Evolutionary conservation across 2,797 vertebrate genomes (phyloP), one percentile per base, ranked within the genome.

Genomic region (Calcarius lapponicus): DNA sequence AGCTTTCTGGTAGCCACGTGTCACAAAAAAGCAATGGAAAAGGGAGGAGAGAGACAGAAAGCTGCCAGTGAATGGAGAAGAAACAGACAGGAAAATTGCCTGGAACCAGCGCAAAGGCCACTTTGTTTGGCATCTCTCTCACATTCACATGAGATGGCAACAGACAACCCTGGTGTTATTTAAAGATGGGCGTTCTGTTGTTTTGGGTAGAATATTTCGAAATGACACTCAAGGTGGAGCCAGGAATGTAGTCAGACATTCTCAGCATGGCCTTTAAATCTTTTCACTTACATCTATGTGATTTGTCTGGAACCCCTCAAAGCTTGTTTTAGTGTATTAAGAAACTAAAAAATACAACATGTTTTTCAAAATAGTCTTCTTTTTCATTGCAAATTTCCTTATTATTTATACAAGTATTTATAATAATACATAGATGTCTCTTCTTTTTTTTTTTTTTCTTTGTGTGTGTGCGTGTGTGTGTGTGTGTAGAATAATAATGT

Each of bases 1-100:
- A 24, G 24, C 21, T 61, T 81, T 45, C 58, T 50, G 15, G 15
- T 17, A 67, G 13, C 24, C 29, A 32, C 0, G 0, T 38, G n/a
- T 56, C 3, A 6, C 36, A 71, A 80, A 71, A 16, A 16, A 66
- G 8, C 29, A 53, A 14, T 1, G 5, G 16, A 66, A 83, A 28
- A 62, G 2, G 4, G 14, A 51, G 8, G 7, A 40, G 19, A 50
- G 24, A 74, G 7, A 10, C 6, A 57, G 6, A 91, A 72, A 80
- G 9, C 14, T 88, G 42, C 9, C 6, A 3, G 22, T 31, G 24
- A 6, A 5, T 45, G 28, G 51, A 86, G 21, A 71, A 29, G 32
- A 87, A 94, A 61, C 10, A 90, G 54, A 61, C 29, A 89, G 34
- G 32, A 69, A 92, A 88, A 86, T 60, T 19, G 2, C 16, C 28